Evolutionary conservation across 2,888 invertebrate genomes (phyloP).

Genomic region (Sminthurinus aureus): DNA sequence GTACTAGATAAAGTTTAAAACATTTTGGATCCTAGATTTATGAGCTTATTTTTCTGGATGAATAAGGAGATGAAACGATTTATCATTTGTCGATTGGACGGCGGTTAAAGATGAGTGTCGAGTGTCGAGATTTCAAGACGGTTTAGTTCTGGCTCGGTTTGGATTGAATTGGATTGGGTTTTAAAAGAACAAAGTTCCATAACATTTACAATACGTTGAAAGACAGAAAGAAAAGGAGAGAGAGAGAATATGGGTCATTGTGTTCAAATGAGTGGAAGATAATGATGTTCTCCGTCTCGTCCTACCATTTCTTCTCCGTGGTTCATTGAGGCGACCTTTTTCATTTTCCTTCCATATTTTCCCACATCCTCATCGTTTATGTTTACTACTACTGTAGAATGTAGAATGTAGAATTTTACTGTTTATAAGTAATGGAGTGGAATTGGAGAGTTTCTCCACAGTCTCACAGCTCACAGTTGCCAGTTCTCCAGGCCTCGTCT

Average conservation of each 20-base stretch:
- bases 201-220: conserved; percentile 15
- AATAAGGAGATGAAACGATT: conserved; percentile 25
- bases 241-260: conserved; percentile 45
- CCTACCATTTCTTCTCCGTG: background rate
- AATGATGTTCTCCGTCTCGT: conserved; percentile 41
- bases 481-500: background rate
- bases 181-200: conserved; percentile 13
- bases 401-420: too few species aligned
- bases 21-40: background rate
- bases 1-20: too few species aligned
- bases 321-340: background rate
- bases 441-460: background rate
- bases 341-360: background rate
- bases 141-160: background rate
- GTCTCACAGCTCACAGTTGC: background rate
- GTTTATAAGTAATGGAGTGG: too few species aligned
- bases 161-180: background rate
- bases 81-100: conserved; percentile 16
- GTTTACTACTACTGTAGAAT: background rate
- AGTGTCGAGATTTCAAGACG: conserved; percentile 13
- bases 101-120: conserved; percentile 10
- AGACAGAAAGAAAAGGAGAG: background rate
- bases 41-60: background rate
- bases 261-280: conserved; percentile 49
- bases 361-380: background rate